Conservation (phyloP, 2,888 invertebrate genomes). For the Campoletis raptor region DNA sequence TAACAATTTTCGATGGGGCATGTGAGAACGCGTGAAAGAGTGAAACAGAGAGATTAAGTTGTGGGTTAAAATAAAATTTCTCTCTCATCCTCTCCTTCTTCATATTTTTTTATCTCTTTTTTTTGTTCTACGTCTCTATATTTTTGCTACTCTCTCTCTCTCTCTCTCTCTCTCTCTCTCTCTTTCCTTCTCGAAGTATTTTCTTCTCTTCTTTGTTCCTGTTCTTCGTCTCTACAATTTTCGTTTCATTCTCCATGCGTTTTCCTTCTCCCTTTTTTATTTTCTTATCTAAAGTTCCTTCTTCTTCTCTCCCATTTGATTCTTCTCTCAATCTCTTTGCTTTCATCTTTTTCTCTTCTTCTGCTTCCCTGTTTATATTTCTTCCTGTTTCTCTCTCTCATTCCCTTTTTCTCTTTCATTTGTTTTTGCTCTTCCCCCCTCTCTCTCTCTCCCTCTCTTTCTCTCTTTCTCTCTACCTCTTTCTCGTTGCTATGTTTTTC, state of each 20-base stretch:
- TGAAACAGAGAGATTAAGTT: constrained; percentile 31
- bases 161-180: background rate
- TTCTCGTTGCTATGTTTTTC: background rate
- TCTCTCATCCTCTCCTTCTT: constrained; percentile 43
- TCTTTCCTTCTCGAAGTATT: background rate
- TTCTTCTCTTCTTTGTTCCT: constrained; percentile 51
- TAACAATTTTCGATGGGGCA: constrained; percentile 76
- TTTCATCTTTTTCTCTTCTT: constrained; percentile 50
- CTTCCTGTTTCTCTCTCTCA: constrained; percentile 51
- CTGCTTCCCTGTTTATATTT: background rate
- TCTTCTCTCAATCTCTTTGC: constrained; percentile 18
- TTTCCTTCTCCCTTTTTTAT: constrained; percentile 49
- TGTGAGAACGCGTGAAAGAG: constrained; percentile 53
- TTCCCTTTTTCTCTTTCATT: background rate
- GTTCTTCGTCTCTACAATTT: background rate
- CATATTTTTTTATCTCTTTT: background rate
- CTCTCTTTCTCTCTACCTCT: background rate
- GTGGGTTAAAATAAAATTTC: constrained; percentile 28
- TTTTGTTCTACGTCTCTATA: background rate
- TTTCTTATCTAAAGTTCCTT: background rate
- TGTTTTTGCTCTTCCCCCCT: background rate
- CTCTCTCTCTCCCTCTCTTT: constrained; percentile 46
- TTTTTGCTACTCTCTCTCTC: background rate
- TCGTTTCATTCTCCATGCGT: background rate
- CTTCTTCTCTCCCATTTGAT: background rate